Evolutionary conservation across 2,888 invertebrate genomes (phyloP), one percentile per base, ranked within the genome.

Genomic region (Parthenolecanium corni): DNA sequence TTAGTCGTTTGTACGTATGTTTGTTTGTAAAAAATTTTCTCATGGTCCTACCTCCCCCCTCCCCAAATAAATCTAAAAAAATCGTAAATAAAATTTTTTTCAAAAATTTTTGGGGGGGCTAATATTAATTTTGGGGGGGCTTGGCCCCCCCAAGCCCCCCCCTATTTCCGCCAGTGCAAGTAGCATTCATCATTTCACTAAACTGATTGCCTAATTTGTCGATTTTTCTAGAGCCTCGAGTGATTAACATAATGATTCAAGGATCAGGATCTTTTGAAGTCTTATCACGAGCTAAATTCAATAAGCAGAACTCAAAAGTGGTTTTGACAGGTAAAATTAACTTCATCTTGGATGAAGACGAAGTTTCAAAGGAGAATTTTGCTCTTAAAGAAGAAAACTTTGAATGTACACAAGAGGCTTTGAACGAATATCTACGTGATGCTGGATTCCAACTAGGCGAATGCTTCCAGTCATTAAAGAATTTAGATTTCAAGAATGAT

Each of bases 281-380:
- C 3, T 79, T 83, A 1, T 21, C 49, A 9, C 36, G 49, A 51
- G 44, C 20, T 23, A 38, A 49, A 11, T 36, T 49, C 11, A 47
- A 38, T 36, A 24, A 25, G 14, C 85, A 86, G 72, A 80, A 81
- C 2, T 81, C 81, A 3, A 79, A 80, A 0, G 78, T 84, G 0
- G 79, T 88, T 23, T 83, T 84, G 0, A 84, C 83, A 0, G 89
- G 89, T 25, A 77, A 74, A 20, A 80, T 87, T 58, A 79, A 79
- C 53, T 76, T 77, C 1, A 78, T 80, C 65, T 77, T 78, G 68
- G 77, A 69, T 47, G 65, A 78, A 0, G 79, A 79, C 0, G 76
- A 78, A 63, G 77, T 79, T 64, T 77, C 77, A 70, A 71, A 79
- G 1, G 74, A 76, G 1, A 71, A 79, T 0, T 75, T 76, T 2